Percentiles rank a stretch among this genome's conserved stretches.
Conservation (phyloP, 2,797 vertebrate genomes). For the Pipistrellus pygmaeus region DNA sequence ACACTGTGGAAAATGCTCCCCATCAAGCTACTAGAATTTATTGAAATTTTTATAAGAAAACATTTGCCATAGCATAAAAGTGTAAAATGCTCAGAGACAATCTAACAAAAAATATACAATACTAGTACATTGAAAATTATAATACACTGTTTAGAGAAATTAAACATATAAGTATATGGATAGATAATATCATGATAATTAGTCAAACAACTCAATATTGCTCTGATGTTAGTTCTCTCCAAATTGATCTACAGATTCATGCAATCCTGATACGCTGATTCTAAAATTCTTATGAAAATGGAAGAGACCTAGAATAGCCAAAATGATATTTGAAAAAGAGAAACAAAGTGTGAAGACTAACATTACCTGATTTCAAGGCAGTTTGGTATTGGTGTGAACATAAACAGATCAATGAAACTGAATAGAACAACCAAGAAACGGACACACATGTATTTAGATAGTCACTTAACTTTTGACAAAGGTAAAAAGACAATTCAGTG, state of each 20-base stretch:
- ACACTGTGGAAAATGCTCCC: background rate
- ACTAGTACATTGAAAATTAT: background rate
- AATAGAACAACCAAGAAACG: background rate
- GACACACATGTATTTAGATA: background rate
- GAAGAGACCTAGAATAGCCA: background rate
- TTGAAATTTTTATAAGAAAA: background rate
- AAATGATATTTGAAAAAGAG: background rate
- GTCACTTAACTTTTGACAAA: background rate
- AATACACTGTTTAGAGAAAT: constrained; percentile 5
- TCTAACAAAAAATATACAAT: background rate
- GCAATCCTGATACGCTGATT: background rate
- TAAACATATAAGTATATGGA: background rate
- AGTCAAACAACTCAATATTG: background rate
- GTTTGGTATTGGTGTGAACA: background rate
- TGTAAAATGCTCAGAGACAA: constrained; percentile 4
- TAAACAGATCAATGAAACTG: background rate
- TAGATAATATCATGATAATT: background rate
- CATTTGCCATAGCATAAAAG: background rate
- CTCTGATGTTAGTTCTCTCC: background rate
- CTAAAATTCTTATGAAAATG: constrained; percentile 35
- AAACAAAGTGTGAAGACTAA: background rate
- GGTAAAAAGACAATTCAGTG: background rate
- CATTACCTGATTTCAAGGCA: background rate
- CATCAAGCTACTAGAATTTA: background rate
- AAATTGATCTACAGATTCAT: background rate